Base-by-base conservation (phyloP, 2,113 vertebrate genomes). In the Thunnus thynnus region DNA sequence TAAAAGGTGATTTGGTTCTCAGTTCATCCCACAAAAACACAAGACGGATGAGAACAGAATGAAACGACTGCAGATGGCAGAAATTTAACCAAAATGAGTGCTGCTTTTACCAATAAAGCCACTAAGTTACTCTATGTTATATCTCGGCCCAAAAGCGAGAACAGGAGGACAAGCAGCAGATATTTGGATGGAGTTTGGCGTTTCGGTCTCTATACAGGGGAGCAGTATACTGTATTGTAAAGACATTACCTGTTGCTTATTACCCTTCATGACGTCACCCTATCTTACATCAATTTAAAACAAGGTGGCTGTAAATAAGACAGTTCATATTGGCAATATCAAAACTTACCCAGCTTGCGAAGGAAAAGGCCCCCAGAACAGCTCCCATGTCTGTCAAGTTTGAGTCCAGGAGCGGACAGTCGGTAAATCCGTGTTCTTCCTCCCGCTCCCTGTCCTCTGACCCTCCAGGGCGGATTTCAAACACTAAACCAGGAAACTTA, bases 351-450 rank as follows among this genome's bases (percentile, higher is more conserved):
- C 94, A 94, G 65, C 74, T 82, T 13, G 85, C 81, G 12, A 91
- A 32, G 56, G 90, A 84, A 41, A 88, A 85, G 52, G 86, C 79
- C 50, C 91, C 93, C 55, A 94, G 58, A 1, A 80, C 82, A 8
- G 92, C 91, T 66, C 91, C 94, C 94, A 95, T 93, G 27, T 20
- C 89, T 41, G 47, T 68, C 36, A 70, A 36, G 68, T 69, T n/a
- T 54, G 44, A 8, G 58, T 12, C 3, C 44, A 57, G 60, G 17
- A 48, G 22, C 10, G 54, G 3, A 56, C 68, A 36, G 79, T 57
- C n/a, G 0, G 22, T 51, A 14, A 56, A 61, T 72, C 46, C n/a
- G 46, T 5, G 16, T 41, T 50, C 18, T 25, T 61, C 57, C 32
- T 22, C 48, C 41, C 25, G 55, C 5, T 62, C 17, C 18, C 44